phyloP scores from a whole-genome alignment of 2,113 vertebrate genomes.

The human (Homo sapiens) region GRCh38 chr1:239124501-239125000 shows the following conservation, averaged over 20 bases:
- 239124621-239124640: not conserved
- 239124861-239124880: not conserved
- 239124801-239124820: not conserved
- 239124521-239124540: not conserved
- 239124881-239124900: not conserved
- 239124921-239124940: not conserved
- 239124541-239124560: not conserved
- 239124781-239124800: not conserved
- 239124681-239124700: not conserved
- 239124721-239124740: not conserved
- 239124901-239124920: not conserved
- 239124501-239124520: not conserved
- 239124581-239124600: not conserved
- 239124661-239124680: not conserved
- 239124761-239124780: not conserved
- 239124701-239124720: not conserved
- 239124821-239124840: not conserved
- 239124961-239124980: too few species aligned
- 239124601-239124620: not conserved
- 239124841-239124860: not conserved
- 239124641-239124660: not conserved
- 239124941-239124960: not conserved
- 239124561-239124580: not conserved
- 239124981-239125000: not conserved
- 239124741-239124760: not conserved